These are phyloP conservation scores for Acleris cristana DNA, from an alignment of 2,888 invertebrate species.

Conservation along the genomic window DNA sequence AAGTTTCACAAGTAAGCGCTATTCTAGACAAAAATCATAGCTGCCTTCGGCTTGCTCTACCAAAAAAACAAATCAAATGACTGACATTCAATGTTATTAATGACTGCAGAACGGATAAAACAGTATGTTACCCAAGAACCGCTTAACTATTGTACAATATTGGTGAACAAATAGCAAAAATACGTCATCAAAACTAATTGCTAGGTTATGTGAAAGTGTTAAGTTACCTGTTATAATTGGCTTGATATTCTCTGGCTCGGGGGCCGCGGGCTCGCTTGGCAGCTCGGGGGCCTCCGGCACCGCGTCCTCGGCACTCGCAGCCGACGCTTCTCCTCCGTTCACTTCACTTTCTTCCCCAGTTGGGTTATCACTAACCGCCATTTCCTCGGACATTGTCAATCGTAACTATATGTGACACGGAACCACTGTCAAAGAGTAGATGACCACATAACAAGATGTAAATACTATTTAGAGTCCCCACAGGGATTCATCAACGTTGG, in stretches of 20 bases:
- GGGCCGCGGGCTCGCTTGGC: slow-evolving; percentile 47
- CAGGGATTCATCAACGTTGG: slow-evolving; percentile 66
- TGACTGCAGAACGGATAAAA: neutral
- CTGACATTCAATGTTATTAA: neutral
- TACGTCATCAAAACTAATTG: slow-evolving; percentile 62
- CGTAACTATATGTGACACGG: slow-evolving; percentile 62
- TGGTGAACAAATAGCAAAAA: slow-evolving; percentile 44
- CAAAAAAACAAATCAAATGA: neutral
- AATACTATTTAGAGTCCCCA: slow-evolving; percentile 64
- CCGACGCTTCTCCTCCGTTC: slow-evolving; percentile 56
- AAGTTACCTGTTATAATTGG: slow-evolving; percentile 54
- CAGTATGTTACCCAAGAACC: neutral
- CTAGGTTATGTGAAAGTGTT: slow-evolving; percentile 71
- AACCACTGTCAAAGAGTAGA: slow-evolving; percentile 68
- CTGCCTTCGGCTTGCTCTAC: slow-evolving; percentile 11
- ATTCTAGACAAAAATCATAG: neutral
- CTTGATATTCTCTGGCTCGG: slow-evolving; percentile 46
- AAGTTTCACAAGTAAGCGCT: neutral
- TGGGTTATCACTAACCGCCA: slow-evolving; percentile 78
- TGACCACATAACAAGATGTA: slow-evolving; percentile 74
- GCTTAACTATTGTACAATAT: slow-evolving; percentile 10
- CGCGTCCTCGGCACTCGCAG: slow-evolving; percentile 50
- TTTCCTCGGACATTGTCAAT: slow-evolving; percentile 81
- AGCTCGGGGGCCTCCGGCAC: slow-evolving; percentile 50
- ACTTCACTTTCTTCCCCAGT: slow-evolving; percentile 63